Evolutionary conservation across 2,888 invertebrate species (phyloP).

Genomic region (Strigamia transsilvanica): DNA sequence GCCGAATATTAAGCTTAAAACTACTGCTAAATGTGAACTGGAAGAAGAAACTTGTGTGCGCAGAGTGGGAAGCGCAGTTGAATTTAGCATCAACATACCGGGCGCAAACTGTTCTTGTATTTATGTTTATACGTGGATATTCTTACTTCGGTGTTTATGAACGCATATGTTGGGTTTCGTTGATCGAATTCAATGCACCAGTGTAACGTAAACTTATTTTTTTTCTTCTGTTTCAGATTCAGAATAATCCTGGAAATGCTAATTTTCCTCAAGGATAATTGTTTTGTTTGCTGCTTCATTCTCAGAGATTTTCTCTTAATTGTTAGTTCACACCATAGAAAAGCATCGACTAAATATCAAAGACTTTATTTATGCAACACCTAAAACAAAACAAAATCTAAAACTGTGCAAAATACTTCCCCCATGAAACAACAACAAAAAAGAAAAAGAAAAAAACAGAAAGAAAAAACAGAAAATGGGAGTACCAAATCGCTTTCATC

Average conservation of each 20-base stretch:
- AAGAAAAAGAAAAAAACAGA: background rate
- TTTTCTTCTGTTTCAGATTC: background rate
- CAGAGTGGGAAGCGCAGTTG: too few relatives aligned
- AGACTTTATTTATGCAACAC: conserved; percentile 1
- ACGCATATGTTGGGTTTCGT: too few relatives aligned
- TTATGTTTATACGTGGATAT: too few relatives aligned
- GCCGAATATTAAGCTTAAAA: too few relatives aligned
- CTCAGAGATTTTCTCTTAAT: too few relatives aligned
- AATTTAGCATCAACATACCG: too few relatives aligned
- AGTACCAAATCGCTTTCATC: background rate
- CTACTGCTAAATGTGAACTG: too few relatives aligned
- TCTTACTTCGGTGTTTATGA: too few relatives aligned
- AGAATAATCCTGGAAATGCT: background rate
- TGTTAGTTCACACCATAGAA: background rate
- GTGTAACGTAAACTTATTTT: background rate
- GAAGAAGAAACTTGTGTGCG: too few relatives aligned
- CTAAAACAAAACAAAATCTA: background rate
- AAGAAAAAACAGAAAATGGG: background rate
- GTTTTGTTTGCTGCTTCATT: too few relatives aligned
- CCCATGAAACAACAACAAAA: background rate
- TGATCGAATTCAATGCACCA: too few relatives aligned
- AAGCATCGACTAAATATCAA: background rate
- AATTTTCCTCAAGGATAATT: conserved; percentile 8
- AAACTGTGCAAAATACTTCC: background rate
- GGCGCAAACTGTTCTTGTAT: too few relatives aligned